phyloP scores from a whole-genome alignment of 1,140 invertebrate species.

The Telenomus remus region DNA sequence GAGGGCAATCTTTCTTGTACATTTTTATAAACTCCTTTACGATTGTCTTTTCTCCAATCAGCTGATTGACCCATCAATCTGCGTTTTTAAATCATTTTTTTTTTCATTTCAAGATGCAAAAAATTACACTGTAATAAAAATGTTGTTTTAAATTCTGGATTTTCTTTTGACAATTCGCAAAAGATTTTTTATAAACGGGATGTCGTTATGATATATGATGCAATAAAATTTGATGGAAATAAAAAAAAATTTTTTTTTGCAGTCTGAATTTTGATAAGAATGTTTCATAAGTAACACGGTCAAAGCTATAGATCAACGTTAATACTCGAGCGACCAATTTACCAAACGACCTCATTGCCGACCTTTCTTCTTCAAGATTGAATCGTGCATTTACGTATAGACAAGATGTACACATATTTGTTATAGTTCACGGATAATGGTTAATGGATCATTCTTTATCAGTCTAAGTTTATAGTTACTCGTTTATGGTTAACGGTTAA shows the following conservation, averaged over 20 bases:
- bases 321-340: constrained; percentile 67
- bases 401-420: constrained; percentile 46
- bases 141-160: no score
- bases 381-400: constrained; percentile 43
- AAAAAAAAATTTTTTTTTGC: neutral
- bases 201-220: no score
- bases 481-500: constrained; percentile 49
- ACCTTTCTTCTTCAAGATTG: constrained; percentile 60
- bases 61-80: no score
- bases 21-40: neutral
- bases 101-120: no score
- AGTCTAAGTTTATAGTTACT: constrained; percentile 42
- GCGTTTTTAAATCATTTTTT: no score
- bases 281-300: constrained; percentile 69
- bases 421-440: constrained; percentile 48
- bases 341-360: constrained; percentile 66
- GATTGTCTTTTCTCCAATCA: no score
- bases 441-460: constrained; percentile 49
- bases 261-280: constrained; percentile 60
- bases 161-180: no score
- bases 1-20: neutral
- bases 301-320: constrained; percentile 64
- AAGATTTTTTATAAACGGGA: no score
- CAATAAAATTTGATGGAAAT: no score
- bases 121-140: no score